phyloP scores from a whole-genome alignment of 2,797 vertebrate species.

The Epinephelus awoara region DNA sequence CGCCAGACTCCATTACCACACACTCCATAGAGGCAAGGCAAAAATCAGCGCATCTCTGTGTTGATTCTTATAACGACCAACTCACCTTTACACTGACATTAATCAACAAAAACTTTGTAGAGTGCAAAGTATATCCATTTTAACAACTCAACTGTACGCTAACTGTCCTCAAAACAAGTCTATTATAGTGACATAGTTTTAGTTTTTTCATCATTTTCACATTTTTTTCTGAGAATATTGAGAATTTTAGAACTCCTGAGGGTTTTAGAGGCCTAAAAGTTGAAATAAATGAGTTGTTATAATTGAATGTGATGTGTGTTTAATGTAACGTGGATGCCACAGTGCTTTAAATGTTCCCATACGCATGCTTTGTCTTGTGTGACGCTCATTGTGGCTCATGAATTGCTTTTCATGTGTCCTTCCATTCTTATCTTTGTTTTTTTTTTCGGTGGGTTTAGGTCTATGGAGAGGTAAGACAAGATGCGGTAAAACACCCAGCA shows the following conservation, averaged over 20 bases:
- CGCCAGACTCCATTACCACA: conserved; percentile 72
- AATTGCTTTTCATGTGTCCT: conserved; percentile 89
- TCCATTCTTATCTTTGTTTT: conserved; percentile 90
- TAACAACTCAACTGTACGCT: conserved; percentile 32
- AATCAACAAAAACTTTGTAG: conserved; percentile 22
- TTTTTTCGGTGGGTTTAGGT: conserved; percentile 88
- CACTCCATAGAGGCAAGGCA: conserved; percentile 78
- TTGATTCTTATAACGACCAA: conserved; percentile 21
- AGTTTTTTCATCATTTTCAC: conserved; percentile 12
- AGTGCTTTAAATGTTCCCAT: conserved; percentile 37
- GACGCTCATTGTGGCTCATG: conserved; percentile 48
- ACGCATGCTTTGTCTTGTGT: conserved; percentile 46
- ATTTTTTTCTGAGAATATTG: background rate
- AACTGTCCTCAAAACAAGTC: conserved; percentile 10
- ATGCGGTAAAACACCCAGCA: conserved; percentile 84
- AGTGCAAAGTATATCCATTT: conserved; percentile 2
- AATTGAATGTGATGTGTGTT: conserved; percentile 2
- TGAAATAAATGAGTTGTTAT: background rate
- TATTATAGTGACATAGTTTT: background rate
- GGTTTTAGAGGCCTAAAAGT: background rate
- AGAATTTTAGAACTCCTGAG: background rate
- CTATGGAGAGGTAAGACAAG: conserved; percentile 96
- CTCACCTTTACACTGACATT: conserved; percentile 35
- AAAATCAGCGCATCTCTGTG: conserved; percentile 38
- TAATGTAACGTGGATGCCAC: conserved; percentile 1